Percentiles rank a stretch among this genome's conserved stretches.
phyloP scores from a whole-genome alignment of 2,797 vertebrate species.

The Scarus forsteni region DNA sequence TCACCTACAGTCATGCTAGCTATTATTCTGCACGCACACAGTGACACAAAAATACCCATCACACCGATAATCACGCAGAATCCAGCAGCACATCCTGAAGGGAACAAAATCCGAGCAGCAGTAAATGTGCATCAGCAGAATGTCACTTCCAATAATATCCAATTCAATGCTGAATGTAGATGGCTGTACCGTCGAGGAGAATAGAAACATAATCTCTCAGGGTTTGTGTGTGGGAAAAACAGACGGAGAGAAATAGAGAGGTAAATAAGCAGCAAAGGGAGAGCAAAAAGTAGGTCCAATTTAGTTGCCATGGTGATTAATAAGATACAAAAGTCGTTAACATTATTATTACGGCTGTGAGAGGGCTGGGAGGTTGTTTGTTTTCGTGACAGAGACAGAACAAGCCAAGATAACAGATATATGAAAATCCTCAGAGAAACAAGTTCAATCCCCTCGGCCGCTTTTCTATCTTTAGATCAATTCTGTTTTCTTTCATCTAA shows the following conservation, averaged over 20 bases:
- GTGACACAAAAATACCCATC: neutral
- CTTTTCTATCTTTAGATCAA: conserved; percentile 54
- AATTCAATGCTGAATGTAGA: conserved; percentile 9
- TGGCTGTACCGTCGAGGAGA: conserved; percentile 6
- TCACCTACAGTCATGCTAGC: conserved; percentile 4
- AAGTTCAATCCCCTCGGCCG: conserved; percentile 30
- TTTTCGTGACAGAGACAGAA: neutral
- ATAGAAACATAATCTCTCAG: conserved; percentile 16
- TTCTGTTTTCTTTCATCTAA: conserved; percentile 40
- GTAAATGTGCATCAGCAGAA: conserved; percentile 37
- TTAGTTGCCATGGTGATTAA: conserved; percentile 73
- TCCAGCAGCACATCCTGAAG: conserved; percentile 20
- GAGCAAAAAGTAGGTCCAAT: conserved; percentile 49
- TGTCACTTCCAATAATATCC: conserved; percentile 38
- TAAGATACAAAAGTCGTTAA: conserved; percentile 63
- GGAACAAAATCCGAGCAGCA: conserved; percentile 25
- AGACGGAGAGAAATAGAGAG: neutral
- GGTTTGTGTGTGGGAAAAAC: conserved; percentile 4
- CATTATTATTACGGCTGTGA: conserved; percentile 44
- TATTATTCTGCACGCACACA: neutral
- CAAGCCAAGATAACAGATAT: conserved; percentile 30
- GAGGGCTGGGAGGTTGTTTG: conserved; percentile 30
- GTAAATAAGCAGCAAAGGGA: conserved; percentile 23
- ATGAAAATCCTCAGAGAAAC: conserved; percentile 38
- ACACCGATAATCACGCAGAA: neutral